Conservation (phyloP, 2,797 vertebrate genomes). For the Gastrophryne carolinensis region DNA sequence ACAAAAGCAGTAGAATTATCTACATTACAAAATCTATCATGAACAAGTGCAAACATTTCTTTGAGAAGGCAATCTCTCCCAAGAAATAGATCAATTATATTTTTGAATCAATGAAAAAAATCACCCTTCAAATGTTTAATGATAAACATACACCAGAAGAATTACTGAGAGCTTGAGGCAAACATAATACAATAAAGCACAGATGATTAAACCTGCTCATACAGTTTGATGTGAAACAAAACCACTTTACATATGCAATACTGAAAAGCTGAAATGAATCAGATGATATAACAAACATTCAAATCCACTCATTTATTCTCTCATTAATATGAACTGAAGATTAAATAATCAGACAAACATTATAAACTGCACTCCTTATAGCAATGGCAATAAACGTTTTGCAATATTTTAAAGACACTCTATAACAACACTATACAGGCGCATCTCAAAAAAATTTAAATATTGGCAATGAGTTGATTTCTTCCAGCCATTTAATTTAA, state of each 20-base stretch:
- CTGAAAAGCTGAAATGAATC: neutral
- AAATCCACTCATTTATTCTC: neutral
- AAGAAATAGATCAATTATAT: neutral
- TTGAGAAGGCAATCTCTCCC: neutral
- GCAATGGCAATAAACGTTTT: neutral
- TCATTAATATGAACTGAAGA: neutral
- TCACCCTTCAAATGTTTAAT: neutral
- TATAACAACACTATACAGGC: too few relatives aligned
- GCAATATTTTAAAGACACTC: too few relatives aligned
- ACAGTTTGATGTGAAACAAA: neutral
- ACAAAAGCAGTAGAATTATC: too few relatives aligned
- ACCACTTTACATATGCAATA: neutral
- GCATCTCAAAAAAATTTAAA: too few relatives aligned
- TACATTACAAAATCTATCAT: too few relatives aligned
- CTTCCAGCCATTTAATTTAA: too few relatives aligned
- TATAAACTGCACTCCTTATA: neutral
- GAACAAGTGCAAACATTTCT: neutral
- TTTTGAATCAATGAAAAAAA: neutral
- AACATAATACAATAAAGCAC: neutral
- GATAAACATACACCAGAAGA: neutral
- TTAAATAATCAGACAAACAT: neutral
- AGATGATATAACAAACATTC: neutral
- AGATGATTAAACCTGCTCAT: neutral
- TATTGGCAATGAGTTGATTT: too few relatives aligned
- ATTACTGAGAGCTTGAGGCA: neutral